phyloP scores from a whole-genome alignment of 2,113 vertebrate genomes.

The Scortum barcoo region DNA sequence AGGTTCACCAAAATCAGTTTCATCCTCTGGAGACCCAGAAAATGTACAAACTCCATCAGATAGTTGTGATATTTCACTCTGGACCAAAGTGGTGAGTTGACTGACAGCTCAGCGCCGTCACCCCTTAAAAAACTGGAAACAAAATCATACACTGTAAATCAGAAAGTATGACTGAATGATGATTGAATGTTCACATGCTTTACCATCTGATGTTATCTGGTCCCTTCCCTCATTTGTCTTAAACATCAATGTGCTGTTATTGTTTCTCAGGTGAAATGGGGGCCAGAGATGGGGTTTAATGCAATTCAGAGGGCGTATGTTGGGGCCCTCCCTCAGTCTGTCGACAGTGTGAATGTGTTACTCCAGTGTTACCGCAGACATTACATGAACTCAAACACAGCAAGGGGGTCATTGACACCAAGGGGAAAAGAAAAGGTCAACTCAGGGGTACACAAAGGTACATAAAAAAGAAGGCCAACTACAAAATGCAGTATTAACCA shows the following conservation, averaged over 20 bases:
- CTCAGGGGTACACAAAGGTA: not conserved
- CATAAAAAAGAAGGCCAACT: not conserved
- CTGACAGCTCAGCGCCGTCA: too few species aligned
- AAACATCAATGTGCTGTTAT: not conserved
- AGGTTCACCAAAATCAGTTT: not conserved
- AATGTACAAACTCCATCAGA: not conserved
- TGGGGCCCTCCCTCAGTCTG: not conserved
- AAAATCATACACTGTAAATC: not conserved
- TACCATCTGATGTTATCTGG: not conserved
- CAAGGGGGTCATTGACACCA: conserved; percentile 2
- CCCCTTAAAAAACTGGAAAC: too few species aligned
- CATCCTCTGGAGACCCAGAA: not conserved
- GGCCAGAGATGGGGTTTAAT: not conserved
- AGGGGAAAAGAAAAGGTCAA: not conserved
- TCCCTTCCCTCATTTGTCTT: not conserved
- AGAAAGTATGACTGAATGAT: not conserved
- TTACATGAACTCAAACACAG: conserved; percentile 1
- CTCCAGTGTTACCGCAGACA: not conserved
- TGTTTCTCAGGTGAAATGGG: not conserved
- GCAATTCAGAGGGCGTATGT: not conserved
- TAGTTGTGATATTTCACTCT: not conserved
- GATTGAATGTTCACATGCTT: not conserved
- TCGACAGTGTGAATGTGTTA: not conserved
- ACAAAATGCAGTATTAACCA: not conserved
- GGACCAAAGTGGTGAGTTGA: too few species aligned